Conservation (phyloP, 2,888 invertebrate species). For the Trichogramma dendrolimi region DNA sequence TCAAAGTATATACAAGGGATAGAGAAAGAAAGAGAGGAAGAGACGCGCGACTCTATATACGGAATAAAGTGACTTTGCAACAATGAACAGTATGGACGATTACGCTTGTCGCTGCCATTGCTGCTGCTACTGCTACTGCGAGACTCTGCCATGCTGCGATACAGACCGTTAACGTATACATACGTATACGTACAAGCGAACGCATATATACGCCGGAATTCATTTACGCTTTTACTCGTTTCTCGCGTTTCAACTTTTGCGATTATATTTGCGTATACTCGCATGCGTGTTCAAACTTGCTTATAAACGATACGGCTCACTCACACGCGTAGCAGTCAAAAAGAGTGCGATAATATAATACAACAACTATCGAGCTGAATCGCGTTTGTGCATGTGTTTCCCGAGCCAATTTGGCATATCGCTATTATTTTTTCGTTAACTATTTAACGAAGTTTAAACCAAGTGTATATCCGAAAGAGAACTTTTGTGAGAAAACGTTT, state of each 20-base stretch:
- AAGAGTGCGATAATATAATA: too few relatives aligned
- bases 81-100: slow-evolving; percentile 7
- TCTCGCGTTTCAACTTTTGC: too few relatives aligned
- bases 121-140: slow-evolving; percentile 5
- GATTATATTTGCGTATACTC: neutral
- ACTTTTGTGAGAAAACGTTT: too few relatives aligned
- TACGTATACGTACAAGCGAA: slow-evolving; percentile 10
- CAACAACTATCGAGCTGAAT: neutral
- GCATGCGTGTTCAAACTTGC: neutral
- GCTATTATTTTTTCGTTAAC: too few relatives aligned
- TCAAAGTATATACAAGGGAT: too few relatives aligned
- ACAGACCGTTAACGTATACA: neutral
- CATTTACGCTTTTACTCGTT: neutral
- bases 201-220: slow-evolving; percentile 2
- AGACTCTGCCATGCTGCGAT: slow-evolving; percentile 5
- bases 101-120: neutral
- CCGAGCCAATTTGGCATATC: neutral
- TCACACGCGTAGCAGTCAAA: too few relatives aligned
- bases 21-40: too few relatives aligned
- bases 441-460: too few relatives aligned
- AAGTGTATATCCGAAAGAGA: too few relatives aligned
- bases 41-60: too few relatives aligned
- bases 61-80: neutral
- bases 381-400: neutral
- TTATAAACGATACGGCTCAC: too few relatives aligned